phyloP scores from a whole-genome alignment of 2,888 invertebrate species.

The Kryphioiulus occultus region DNA sequence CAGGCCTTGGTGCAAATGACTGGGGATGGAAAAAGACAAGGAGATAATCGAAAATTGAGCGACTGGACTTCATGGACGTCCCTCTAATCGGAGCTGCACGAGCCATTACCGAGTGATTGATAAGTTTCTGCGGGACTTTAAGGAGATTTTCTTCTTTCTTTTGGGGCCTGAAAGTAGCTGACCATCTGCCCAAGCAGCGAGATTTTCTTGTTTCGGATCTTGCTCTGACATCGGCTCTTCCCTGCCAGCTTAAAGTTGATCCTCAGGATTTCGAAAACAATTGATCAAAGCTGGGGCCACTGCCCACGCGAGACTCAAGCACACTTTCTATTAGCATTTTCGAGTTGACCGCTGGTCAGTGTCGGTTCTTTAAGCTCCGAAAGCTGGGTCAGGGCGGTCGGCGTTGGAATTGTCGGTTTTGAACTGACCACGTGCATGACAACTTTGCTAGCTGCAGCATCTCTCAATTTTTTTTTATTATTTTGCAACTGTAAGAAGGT shows the following conservation, averaged over 20 bases:
- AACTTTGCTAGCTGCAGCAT: no score
- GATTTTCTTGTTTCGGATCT: background rate
- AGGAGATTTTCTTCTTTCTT: background rate
- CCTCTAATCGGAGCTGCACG: background rate
- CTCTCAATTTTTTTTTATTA: no score
- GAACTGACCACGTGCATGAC: no score
- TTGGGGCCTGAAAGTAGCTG: background rate
- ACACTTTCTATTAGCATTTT: background rate
- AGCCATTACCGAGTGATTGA: slow-evolving; percentile 25
- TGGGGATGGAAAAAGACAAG: background rate
- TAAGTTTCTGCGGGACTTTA: background rate
- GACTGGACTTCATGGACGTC: slow-evolving; percentile 9
- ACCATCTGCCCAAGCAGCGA: slow-evolving; percentile 17
- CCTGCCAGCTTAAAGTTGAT: background rate
- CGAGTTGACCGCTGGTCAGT: background rate
- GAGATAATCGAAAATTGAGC: slow-evolving; percentile 20
- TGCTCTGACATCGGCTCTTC: background rate
- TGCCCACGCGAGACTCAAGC: background rate
- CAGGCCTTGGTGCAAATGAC: background rate
- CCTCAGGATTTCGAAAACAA: background rate
- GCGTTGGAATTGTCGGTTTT: no score
- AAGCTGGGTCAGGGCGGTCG: no score
- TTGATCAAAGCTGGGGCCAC: background rate
- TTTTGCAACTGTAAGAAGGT: no score
- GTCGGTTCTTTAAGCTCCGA: no score